A percentile compares a stretch with the other conserved stretches of the same genome.
These are phyloP conservation scores for Diadegma fenestrale DNA, from an alignment of 2,888 invertebrate species.

Conservation along the genomic window DNA sequence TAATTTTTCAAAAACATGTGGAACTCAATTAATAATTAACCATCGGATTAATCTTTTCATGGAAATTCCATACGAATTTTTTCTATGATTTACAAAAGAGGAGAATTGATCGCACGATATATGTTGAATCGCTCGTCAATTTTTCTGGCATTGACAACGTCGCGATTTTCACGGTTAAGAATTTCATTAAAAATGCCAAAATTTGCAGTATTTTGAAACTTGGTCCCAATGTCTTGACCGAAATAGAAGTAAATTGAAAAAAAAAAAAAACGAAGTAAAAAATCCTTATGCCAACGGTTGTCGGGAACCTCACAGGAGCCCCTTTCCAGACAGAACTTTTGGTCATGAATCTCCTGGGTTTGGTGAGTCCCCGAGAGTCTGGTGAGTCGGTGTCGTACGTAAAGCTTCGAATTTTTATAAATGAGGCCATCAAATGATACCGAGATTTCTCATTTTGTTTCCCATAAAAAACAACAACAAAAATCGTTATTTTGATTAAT, in stretches of 20 bases:
- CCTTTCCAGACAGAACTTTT: slow-evolving; percentile 78
- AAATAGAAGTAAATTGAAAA: neutral
- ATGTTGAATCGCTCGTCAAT: slow-evolving; percentile 13
- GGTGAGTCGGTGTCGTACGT: slow-evolving; percentile 58
- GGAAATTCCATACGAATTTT: neutral
- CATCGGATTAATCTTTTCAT: neutral
- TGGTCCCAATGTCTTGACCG: neutral
- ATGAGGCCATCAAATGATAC: neutral
- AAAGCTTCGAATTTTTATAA: slow-evolving; percentile 17
- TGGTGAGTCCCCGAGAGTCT: slow-evolving; percentile 74
- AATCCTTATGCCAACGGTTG: slow-evolving; percentile 60
- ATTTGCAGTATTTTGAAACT: slow-evolving; percentile 34
- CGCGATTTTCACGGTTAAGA: neutral
- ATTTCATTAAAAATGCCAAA: slow-evolving; percentile 46
- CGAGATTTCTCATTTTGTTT: neutral
- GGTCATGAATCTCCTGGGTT: slow-evolving; percentile 78
- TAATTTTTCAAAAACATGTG: too few species aligned
- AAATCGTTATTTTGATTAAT: neutral
- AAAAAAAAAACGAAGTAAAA: slow-evolving; percentile 2
- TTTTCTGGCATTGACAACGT: slow-evolving; percentile 8
- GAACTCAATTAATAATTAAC: neutral
- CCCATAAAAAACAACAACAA: neutral
- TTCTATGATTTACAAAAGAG: neutral
- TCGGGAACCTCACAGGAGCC: slow-evolving; percentile 70
- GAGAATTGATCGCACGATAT: neutral